These are phyloP conservation scores for Drosophila bifasciata DNA, from an alignment of 1,140 invertebrate species.

Conservation along the genomic window DNA sequence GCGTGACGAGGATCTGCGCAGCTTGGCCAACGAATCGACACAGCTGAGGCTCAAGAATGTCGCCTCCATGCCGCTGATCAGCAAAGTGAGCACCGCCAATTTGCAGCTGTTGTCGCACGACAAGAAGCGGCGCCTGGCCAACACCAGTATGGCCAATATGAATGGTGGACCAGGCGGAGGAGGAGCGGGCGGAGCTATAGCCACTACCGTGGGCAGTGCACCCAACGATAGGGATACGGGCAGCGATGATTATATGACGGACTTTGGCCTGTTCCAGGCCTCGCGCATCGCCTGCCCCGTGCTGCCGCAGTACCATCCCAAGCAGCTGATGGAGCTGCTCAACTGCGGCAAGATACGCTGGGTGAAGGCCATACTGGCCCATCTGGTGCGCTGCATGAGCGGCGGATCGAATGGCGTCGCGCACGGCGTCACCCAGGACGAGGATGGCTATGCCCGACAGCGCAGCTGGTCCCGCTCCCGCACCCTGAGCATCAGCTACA, in stretches of 20 bases:
- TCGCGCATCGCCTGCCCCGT: conserved; percentile 98
- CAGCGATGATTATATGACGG: conserved; percentile 91
- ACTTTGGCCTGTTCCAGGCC: conserved; percentile 98
- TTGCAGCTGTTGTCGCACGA: conserved; percentile 90
- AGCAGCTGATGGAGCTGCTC: conserved; percentile 98
- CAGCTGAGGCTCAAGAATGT: conserved; percentile 88
- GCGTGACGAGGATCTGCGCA: conserved; percentile 91
- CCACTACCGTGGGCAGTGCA: background rate
- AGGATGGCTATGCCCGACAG: conserved; percentile 87
- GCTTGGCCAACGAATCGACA: conserved; percentile 89
- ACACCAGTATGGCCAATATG: conserved; percentile 68
- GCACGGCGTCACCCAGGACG: conserved; percentile 45
- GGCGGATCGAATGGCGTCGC: conserved; percentile 74
- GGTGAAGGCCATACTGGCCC: conserved; percentile 98
- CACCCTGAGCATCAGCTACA: conserved; percentile 94
- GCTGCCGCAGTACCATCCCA: conserved; percentile 99
- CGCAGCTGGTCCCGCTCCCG: conserved; percentile 93
- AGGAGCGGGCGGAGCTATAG: background rate
- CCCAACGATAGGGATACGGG: conserved; percentile 10
- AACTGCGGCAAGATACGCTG: conserved; percentile 99
- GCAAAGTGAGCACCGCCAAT: conserved; percentile 92
- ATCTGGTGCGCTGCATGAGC: conserved; percentile 92
- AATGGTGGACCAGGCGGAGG: conserved; percentile 16
- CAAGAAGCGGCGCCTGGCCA: conserved; percentile 85
- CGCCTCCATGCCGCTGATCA: conserved; percentile 91